A percentile compares a stretch with the other conserved stretches of the same genome.
Conservation (phyloP, 1,140 invertebrate genomes). For the Drosophila watanabei region DNA sequence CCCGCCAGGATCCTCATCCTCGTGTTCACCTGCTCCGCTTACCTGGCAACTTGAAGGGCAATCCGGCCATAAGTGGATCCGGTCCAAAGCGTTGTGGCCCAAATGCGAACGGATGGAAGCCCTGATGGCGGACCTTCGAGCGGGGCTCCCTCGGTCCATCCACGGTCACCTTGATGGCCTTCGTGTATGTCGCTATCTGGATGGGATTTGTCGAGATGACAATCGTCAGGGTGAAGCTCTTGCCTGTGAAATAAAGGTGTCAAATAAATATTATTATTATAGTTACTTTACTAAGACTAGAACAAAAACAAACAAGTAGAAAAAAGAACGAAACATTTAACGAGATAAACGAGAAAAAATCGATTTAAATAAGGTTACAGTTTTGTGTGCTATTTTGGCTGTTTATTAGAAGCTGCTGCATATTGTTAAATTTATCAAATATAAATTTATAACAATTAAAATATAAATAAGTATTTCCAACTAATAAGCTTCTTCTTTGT, state of each 20-base stretch:
- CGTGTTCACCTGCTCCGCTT: slow-evolving; percentile 74
- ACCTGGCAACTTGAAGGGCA: slow-evolving; percentile 95
- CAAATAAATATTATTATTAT: background rate
- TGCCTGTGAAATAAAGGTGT: slow-evolving; percentile 89
- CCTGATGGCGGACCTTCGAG: slow-evolving; percentile 95
- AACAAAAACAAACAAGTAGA: background rate
- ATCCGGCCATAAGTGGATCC: slow-evolving; percentile 91
- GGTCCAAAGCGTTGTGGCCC: slow-evolving; percentile 92
- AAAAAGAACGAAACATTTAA: background rate
- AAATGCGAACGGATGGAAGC: slow-evolving; percentile 95
- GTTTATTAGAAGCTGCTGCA: background rate
- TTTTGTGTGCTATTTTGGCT: too few species aligned
- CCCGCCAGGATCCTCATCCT: background rate
- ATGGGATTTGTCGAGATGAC: slow-evolving; percentile 96
- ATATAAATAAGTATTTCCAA: background rate
- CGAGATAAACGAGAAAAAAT: background rate
- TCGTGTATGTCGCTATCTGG: slow-evolving; percentile 96
- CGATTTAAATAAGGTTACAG: background rate
- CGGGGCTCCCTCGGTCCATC: slow-evolving; percentile 98
- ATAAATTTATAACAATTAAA: background rate
- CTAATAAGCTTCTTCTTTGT: background rate
- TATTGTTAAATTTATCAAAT: background rate
- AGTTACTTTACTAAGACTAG: background rate
- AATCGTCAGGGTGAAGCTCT: slow-evolving; percentile 98
- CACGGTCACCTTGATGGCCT: slow-evolving; percentile 99